Conservation (phyloP, 2,888 invertebrate species). For the Marronus borbonicus region DNA sequence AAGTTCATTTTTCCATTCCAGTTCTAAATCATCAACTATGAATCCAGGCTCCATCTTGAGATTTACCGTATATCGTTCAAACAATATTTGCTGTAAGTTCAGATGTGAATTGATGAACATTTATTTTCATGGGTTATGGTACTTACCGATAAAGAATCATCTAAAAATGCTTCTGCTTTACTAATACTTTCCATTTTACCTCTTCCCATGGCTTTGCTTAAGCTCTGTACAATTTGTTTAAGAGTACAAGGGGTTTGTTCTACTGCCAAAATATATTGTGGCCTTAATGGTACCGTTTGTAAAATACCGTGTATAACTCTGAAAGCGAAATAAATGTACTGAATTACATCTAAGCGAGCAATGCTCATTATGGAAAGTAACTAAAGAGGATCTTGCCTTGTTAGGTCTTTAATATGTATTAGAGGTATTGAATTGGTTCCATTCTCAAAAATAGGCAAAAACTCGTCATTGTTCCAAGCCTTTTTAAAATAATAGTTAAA, state of each 20-base stretch:
- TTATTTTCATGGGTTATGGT: neutral
- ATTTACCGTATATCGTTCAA: constrained; percentile 74
- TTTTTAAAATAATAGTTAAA: constrained; percentile 79
- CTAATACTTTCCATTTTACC: constrained; percentile 74
- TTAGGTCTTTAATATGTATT: constrained; percentile 77
- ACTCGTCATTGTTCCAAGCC: constrained; percentile 77
- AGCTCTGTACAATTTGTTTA: constrained; percentile 73
- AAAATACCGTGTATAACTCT: constrained; percentile 65
- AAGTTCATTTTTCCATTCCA: constrained; percentile 73
- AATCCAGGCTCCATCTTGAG: constrained; percentile 76
- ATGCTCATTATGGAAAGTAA: too few species aligned
- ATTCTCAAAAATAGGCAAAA: constrained; percentile 74
- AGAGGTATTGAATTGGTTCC: constrained; percentile 77
- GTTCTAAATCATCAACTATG: constrained; percentile 70
- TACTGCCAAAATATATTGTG: constrained; percentile 77
- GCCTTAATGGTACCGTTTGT: constrained; percentile 72
- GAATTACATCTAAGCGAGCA: too few species aligned
- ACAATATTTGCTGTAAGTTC: constrained; percentile 72
- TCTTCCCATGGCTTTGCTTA: constrained; percentile 73
- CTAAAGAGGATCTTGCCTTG: constrained; percentile 64
- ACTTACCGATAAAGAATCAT: constrained; percentile 70
- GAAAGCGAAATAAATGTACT: constrained; percentile 26
- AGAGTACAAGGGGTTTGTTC: constrained; percentile 75
- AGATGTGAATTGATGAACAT: constrained; percentile 14
- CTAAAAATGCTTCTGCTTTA: constrained; percentile 74